Evolutionary conservation across 2,888 invertebrate genomes (phyloP), one percentile per base, ranked within the genome.

Genomic region (Apamea epomidion): DNA sequence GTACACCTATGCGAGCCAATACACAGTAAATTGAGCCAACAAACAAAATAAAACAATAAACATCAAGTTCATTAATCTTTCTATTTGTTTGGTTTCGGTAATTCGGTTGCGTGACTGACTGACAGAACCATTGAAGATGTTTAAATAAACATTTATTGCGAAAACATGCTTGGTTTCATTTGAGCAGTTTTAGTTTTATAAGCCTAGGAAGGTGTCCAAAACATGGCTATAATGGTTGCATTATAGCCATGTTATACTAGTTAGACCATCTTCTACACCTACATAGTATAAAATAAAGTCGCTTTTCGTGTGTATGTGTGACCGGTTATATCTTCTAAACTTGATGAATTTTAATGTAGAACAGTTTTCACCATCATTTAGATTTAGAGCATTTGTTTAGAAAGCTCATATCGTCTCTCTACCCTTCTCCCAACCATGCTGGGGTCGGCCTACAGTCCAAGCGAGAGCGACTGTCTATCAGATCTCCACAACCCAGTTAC

Each of bases 41-140:
- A 67, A 71, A 64, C 54, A 62, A 62, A 77, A 68, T 16, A 5
- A 21, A 67, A 51, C 10, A 37, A 54, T 65, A 75, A 78, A 65
- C 42, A 65, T 54, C 6, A 5, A 21, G n/a, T 74, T 82, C 29
- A 25, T 76, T 18, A 37, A 21, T 71, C 14, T 25, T 25, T 37
- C 14, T 10, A 2, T 75, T 21, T 68, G 2, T 75, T 65, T 51
- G 14, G 5, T 62, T 72, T 51, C 64, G 2, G 21, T 29, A 25
- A 64, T 37, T n/a, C 2, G 4, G 5, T 25, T 64, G 12, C 4
- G 1, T 42, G 37, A 8, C 16, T 48, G 62, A 51, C 29, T 42
- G 25, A 70, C 29, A 48, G 0, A 5, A 68, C 18, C 10, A 45
- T 18, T 69, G 45, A n/a, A 29, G 45, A 37, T 32, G 14, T 60